Percentiles rank a stretch among this genome's conserved stretches.
phyloP scores from a whole-genome alignment of 2,113 vertebrate genomes.

The Lepus timidus region DNA sequence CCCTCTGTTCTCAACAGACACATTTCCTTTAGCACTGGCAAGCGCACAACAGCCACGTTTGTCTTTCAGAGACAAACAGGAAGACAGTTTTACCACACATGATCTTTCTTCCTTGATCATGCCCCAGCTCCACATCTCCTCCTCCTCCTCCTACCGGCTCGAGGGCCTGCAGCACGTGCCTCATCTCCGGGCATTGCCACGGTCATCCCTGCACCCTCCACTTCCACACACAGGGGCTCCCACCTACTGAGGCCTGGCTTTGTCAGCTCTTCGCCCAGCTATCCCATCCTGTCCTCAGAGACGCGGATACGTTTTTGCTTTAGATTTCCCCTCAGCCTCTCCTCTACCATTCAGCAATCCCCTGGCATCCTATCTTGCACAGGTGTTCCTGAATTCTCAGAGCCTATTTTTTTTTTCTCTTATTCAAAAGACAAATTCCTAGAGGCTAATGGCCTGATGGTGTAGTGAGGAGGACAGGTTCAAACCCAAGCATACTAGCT shows the following conservation, averaged over 20 bases:
- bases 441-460: neutral
- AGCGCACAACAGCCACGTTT: slow-evolving; percentile 67
- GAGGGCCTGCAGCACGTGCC: neutral
- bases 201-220: neutral
- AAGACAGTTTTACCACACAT: neutral
- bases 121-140: slow-evolving; percentile 53
- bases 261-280: no score
- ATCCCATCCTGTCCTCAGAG: neutral
- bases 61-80: neutral
- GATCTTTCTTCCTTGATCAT: slow-evolving; percentile 25
- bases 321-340: neutral
- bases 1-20: slow-evolving; percentile 8
- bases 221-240: no score
- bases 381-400: neutral
- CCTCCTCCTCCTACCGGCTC: neutral
- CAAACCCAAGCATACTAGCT: neutral
- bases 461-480: neutral
- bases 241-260: no score
- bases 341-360: neutral
- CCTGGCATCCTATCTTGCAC: neutral
- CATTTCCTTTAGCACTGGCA: slow-evolving; percentile 57
- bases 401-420: neutral
- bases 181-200: neutral
- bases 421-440: neutral
- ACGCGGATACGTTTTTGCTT: neutral